These are phyloP conservation scores for Drosophila biarmipes DNA, from an alignment of 1,140 invertebrate genomes.

Conservation along the genomic window DNA sequence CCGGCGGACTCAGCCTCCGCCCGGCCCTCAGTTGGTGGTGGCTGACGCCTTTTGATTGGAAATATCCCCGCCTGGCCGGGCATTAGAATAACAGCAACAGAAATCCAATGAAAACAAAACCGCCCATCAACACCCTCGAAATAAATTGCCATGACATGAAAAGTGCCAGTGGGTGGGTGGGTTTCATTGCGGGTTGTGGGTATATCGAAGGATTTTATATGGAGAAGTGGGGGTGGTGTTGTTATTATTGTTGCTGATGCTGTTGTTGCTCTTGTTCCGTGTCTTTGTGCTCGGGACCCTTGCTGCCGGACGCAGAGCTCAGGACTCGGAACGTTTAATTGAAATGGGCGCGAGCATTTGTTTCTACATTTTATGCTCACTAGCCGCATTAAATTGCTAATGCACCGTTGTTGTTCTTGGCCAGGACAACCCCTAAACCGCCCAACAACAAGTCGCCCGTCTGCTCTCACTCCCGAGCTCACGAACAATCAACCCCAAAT, in stretches of 20 bases:
- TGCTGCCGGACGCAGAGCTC: not conserved
- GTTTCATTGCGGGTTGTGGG: slow-evolving; percentile 1
- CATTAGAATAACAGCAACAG: slow-evolving; percentile 80
- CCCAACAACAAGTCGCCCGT: slow-evolving; percentile 41
- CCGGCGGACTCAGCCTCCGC: slow-evolving; percentile 29
- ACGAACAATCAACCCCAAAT: slow-evolving; percentile 79
- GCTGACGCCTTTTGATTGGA: slow-evolving; percentile 71
- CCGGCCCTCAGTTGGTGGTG: slow-evolving; percentile 40
- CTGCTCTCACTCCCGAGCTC: slow-evolving; percentile 50
- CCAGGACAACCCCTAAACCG: slow-evolving; percentile 61
- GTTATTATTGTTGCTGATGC: slow-evolving; percentile 63
- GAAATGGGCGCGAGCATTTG: slow-evolving; percentile 77
- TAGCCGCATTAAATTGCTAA: slow-evolving; percentile 84
- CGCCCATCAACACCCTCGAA: slow-evolving; percentile 81
- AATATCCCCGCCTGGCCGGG: slow-evolving; percentile 63
- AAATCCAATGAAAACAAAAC: slow-evolving; percentile 84
- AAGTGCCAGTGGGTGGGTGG: slow-evolving; percentile 32
- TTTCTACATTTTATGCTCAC: slow-evolving; percentile 80
- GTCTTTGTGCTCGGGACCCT: slow-evolving; percentile 13
- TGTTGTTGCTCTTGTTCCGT: slow-evolving; percentile 33
- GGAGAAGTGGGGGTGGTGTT: slow-evolving; percentile 24
- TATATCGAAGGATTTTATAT: not conserved
- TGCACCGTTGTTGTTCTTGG: slow-evolving; percentile 82
- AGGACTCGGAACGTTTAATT: slow-evolving; percentile 58
- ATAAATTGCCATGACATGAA: slow-evolving; percentile 65